phyloP scores from a whole-genome alignment of 1,140 invertebrate species.

The Cyrtorhinus lividipennis region DNA sequence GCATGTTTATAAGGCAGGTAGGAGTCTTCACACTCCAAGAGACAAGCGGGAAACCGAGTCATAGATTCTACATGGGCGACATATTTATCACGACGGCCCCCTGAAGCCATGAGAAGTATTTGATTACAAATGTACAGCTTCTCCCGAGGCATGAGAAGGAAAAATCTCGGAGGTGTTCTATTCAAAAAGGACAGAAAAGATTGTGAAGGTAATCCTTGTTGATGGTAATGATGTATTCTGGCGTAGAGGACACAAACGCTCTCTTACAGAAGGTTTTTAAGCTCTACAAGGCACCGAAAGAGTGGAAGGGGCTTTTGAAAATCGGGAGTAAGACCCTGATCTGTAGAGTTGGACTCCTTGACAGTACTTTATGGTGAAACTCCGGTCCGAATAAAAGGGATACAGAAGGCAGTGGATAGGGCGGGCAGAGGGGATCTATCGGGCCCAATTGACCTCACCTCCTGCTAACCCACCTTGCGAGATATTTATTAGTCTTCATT shows the following conservation, averaged over 20 bases:
- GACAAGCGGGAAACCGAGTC: background rate
- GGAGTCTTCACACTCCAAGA: background rate
- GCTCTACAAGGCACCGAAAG: background rate
- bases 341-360: slow-evolving; percentile 2
- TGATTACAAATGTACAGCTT: background rate
- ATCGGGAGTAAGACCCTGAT: slow-evolving; percentile 1
- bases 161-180: background rate
- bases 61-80: background rate
- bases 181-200: background rate
- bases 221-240: slow-evolving; percentile 9
- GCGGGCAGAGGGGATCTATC: background rate
- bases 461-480: background rate
- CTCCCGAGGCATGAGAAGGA: background rate
- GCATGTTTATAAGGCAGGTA: background rate
- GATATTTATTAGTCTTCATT: background rate
- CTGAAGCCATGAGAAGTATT: background rate
- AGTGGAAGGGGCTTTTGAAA: background rate
- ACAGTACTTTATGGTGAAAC: background rate
- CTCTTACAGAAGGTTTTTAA: background rate
- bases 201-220: background rate
- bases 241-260: background rate
- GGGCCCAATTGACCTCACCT: background rate
- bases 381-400: background rate
- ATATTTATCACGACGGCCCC: background rate
- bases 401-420: background rate